phyloP scores from a whole-genome alignment of 2,113 vertebrate genomes.

The Brachyhypopomus gauderio region DNA sequence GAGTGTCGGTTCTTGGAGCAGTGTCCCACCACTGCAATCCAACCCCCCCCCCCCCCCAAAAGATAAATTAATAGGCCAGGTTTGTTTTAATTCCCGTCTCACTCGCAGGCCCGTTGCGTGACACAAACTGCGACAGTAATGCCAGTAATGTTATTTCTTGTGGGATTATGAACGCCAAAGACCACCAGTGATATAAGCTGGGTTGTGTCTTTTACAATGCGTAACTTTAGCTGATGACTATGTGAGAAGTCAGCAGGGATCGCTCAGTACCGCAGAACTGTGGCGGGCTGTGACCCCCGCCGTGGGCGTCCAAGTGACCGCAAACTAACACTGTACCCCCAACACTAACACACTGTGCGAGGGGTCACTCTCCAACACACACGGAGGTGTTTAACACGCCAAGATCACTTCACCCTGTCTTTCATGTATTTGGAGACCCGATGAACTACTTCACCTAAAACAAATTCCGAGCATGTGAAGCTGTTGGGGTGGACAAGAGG shows the following conservation, averaged over 20 bases:
- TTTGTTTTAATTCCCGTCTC: constrained; percentile 30
- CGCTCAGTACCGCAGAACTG: constrained; percentile 51
- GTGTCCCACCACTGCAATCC: constrained; percentile 51
- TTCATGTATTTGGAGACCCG: constrained; percentile 59
- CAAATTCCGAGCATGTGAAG: constrained; percentile 55
- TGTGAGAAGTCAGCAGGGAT: constrained; percentile 63
- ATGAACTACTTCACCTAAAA: constrained; percentile 58
- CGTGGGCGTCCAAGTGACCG: constrained; percentile 35
- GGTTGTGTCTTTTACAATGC: constrained; percentile 66
- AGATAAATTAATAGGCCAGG: constrained; percentile 31
- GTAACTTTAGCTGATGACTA: constrained; percentile 67
- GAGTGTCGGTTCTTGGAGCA: constrained; percentile 62
- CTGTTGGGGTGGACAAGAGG: constrained; percentile 3
- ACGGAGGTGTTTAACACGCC: constrained; percentile 74
- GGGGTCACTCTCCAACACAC: constrained; percentile 64
- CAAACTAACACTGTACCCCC: constrained; percentile 45
- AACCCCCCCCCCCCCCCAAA: constrained; percentile 38
- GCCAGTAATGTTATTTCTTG: constrained; percentile 51
- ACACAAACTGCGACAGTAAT: constrained; percentile 40
- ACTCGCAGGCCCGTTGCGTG: not conserved
- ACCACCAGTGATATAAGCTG: constrained; percentile 59
- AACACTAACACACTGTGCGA: constrained; percentile 30
- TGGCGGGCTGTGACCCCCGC: constrained; percentile 59
- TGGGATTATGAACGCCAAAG: constrained; percentile 56
- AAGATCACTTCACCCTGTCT: constrained; percentile 64